phyloP scores from a whole-genome alignment of 1,140 invertebrate genomes.

The Helicoverpa zea region DNA sequence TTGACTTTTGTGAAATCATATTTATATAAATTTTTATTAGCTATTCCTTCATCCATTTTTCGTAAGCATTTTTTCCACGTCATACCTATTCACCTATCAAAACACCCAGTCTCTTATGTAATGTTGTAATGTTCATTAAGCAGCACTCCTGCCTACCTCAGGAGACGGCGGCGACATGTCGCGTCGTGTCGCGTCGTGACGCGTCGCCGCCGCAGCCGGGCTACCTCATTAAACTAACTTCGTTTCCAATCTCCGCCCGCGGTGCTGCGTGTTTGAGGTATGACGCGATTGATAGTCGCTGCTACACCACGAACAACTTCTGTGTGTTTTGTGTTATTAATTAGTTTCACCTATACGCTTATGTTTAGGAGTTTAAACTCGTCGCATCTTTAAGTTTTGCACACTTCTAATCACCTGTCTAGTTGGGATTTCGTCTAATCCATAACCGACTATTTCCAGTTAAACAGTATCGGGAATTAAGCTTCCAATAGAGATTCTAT shows the following conservation, averaged over 20 bases:
- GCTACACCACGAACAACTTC: not conserved
- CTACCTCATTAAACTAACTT: slow-evolving; percentile 61
- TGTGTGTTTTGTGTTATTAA: slow-evolving; percentile 26
- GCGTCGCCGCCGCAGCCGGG: slow-evolving; percentile 32
- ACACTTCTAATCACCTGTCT: not conserved
- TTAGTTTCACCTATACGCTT: not conserved
- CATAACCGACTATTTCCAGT: no score
- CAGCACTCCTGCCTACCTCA: slow-evolving; percentile 14
- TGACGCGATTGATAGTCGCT: slow-evolving; percentile 39
- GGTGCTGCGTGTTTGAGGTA: slow-evolving; percentile 43
- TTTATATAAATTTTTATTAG: no score
- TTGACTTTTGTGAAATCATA: no score
- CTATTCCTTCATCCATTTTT: no score
- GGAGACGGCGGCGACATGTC: slow-evolving; percentile 24
- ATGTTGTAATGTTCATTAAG: not conserved
- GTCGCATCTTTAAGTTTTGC: not conserved
- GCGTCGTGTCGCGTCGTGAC: slow-evolving; percentile 2
- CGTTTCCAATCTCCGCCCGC: slow-evolving; percentile 54
- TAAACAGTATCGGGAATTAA: no score
- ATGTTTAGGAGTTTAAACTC: not conserved
- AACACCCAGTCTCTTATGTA: not conserved
- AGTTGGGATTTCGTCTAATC: no score
- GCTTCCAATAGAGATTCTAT: not conserved
- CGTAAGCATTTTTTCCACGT: no score
- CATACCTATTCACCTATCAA: not conserved